Percentiles rank a stretch among this genome's conserved stretches.
These are phyloP conservation scores for Fregetta grallaria DNA, from an alignment of 2,113 vertebrate genomes.

Conservation along the genomic window DNA sequence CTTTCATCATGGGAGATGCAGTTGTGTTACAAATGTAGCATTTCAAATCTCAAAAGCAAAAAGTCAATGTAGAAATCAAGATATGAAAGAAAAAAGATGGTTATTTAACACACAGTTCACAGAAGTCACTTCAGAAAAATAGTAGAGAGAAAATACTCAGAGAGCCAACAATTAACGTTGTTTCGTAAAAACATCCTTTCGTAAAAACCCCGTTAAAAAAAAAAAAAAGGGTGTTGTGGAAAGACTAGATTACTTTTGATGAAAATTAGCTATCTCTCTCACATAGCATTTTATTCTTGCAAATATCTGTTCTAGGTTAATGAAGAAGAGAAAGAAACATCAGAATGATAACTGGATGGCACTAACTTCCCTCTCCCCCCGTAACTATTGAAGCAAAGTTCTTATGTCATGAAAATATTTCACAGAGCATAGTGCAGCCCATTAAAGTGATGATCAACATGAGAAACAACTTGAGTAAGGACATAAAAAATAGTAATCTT, in stretches of 20 bases:
- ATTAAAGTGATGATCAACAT: background rate
- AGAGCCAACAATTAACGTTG: background rate
- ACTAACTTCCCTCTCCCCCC: background rate
- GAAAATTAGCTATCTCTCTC: background rate
- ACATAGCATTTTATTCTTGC: background rate
- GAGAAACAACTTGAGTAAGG: background rate
- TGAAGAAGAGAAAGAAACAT: background rate
- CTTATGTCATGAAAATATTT: background rate
- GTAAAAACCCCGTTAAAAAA: too few relatives aligned
- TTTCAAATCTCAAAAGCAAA: background rate
- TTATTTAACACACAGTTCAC: background rate
- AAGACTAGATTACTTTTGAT: background rate
- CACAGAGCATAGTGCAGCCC: background rate
- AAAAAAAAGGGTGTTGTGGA: background rate
- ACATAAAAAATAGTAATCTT: background rate
- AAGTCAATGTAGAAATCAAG: background rate
- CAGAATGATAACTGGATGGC: background rate
- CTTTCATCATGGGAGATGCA: background rate
- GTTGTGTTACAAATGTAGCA: background rate
- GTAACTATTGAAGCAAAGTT: background rate
- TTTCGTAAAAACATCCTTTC: background rate
- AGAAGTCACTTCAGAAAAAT: background rate
- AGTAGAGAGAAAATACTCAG: background rate
- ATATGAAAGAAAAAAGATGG: background rate
- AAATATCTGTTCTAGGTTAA: background rate